A percentile compares a stretch with the other conserved stretches of the same genome.
These are phyloP conservation scores for Myotis davidii DNA, from an alignment of 2,113 vertebrate genomes.

Conservation along the genomic window DNA sequence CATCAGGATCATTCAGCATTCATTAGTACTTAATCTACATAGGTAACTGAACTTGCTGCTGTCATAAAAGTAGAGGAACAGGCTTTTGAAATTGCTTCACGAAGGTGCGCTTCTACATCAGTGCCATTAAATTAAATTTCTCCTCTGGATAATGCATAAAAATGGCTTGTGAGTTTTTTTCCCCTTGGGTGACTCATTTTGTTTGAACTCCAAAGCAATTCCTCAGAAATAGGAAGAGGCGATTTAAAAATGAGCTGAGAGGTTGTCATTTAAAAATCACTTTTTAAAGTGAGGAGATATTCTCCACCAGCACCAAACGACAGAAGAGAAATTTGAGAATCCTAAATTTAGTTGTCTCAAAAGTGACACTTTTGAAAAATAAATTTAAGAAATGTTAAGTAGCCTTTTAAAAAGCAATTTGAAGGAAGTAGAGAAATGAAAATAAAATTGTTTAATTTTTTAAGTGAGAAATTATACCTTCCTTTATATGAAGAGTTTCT, in stretches of 20 bases:
- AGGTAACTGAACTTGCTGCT: slow-evolving; percentile 16
- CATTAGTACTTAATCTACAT: slow-evolving; percentile 28
- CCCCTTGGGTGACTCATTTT: slow-evolving; percentile 71
- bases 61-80: slow-evolving; percentile 36
- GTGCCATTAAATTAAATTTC: slow-evolving; percentile 71
- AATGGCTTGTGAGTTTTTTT: slow-evolving; percentile 63
- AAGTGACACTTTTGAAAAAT: neutral
- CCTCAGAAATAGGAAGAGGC: slow-evolving; percentile 66
- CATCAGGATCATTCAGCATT: neutral
- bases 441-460: slow-evolving; percentile 54
- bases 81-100: slow-evolving; percentile 31
- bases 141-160: slow-evolving; percentile 68
- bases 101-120: slow-evolving; percentile 31
- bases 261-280: slow-evolving; percentile 67
- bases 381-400: slow-evolving; percentile 37
- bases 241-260: slow-evolving; percentile 70
- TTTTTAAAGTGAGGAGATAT: slow-evolving; percentile 47
- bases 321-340: slow-evolving; percentile 41
- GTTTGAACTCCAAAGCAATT: slow-evolving; percentile 76
- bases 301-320: neutral
- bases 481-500: neutral
- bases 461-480: slow-evolving; percentile 19
- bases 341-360: slow-evolving; percentile 40
- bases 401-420: neutral
- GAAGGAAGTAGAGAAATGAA: neutral